phyloP scores from a whole-genome alignment of 2,113 vertebrate genomes.

The Thomomys bottae region DNA sequence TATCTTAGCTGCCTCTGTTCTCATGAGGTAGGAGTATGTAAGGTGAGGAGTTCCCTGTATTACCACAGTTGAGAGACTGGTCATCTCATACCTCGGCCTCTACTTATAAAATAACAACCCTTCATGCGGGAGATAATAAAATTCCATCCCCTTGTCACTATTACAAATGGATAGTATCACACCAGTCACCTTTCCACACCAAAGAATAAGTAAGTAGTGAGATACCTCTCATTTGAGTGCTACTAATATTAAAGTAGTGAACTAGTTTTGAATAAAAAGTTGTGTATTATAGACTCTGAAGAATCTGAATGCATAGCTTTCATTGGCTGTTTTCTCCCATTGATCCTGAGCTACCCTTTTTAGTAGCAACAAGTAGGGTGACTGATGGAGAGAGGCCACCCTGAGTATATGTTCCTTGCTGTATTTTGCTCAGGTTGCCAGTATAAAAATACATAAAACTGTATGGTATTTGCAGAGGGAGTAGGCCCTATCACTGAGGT shows the following conservation, averaged over 20 bases:
- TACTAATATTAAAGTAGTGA: not conserved
- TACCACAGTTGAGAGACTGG: not conserved
- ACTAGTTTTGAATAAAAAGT: constrained; percentile 44
- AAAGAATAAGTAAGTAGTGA: not conserved
- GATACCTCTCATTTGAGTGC: constrained; percentile 14
- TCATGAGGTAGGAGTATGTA: not conserved
- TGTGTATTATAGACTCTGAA: not conserved
- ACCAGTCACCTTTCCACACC: constrained; percentile 4
- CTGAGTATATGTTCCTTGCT: not conserved
- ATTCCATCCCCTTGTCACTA: constrained; percentile 3
- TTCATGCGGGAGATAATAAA: constrained; percentile 23
- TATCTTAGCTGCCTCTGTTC: constrained; percentile 3
- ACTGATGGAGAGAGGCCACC: constrained; percentile 10
- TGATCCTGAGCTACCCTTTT: constrained; percentile 16
- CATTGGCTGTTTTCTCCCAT: not conserved
- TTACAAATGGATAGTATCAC: not conserved
- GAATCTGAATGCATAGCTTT: not conserved
- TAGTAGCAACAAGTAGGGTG: not conserved
- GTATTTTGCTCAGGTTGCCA: not conserved
- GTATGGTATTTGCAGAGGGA: not conserved
- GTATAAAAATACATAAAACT: not conserved
- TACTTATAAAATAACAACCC: not conserved
- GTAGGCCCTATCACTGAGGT: not conserved
- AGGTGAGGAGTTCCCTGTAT: not conserved
- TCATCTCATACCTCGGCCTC: not conserved